These are phyloP conservation scores for Nesogale talazaci DNA, from an alignment of 2,113 vertebrate species.

Conservation along the genomic window DNA sequence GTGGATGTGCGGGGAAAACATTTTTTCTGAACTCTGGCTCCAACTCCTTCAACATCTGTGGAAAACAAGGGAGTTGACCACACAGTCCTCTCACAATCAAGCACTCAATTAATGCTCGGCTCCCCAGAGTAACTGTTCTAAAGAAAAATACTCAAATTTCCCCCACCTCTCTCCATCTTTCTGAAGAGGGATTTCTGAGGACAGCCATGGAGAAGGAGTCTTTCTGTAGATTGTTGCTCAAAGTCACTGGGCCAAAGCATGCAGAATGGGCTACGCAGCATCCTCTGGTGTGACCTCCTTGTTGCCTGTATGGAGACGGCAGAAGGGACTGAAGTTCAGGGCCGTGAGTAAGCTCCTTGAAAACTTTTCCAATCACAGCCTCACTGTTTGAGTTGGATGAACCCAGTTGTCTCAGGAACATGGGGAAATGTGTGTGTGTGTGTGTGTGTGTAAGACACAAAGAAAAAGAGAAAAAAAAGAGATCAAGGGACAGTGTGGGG, in stretches of 20 bases:
- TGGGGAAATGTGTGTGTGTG: not conserved
- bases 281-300: not conserved
- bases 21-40: constrained; percentile 74
- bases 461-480: not conserved
- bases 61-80: constrained; percentile 81
- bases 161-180: constrained; percentile 38
- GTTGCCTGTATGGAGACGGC: not conserved
- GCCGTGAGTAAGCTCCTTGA: not conserved
- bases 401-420: not conserved
- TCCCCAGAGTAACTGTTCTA: constrained; percentile 68
- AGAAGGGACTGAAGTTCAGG: not conserved
- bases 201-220: not conserved
- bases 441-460: not conserved
- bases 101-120: constrained; percentile 74
- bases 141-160: constrained; percentile 66
- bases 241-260: constrained; percentile 4
- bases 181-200: constrained; percentile 8
- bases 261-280: not conserved
- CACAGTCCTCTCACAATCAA: constrained; percentile 73
- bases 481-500: not conserved
- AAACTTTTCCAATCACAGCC: not conserved
- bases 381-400: not conserved
- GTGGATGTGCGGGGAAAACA: constrained; percentile 73
- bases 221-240: not conserved
- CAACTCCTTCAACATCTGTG: constrained; percentile 79